Conservation (phyloP, 2,797 vertebrate genomes). For the Caiman crocodilus region DNA sequence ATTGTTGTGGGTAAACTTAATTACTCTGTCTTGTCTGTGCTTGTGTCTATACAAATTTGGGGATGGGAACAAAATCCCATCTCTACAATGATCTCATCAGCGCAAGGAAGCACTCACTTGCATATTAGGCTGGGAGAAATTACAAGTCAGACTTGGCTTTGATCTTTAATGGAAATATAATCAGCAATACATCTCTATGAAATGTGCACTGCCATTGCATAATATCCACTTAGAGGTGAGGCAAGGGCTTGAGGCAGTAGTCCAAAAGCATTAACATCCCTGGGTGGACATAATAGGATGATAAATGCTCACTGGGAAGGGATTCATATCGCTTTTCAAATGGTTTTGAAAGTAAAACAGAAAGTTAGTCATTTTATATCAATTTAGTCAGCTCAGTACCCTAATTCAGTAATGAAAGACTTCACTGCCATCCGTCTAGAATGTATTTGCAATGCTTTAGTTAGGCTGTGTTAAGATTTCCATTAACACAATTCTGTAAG, state of each 20-base stretch:
- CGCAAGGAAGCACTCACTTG: slow-evolving; percentile 46
- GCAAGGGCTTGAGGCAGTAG: slow-evolving; percentile 72
- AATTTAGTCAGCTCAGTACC: slow-evolving; percentile 66
- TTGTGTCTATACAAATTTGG: slow-evolving; percentile 16
- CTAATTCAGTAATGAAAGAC: slow-evolving; percentile 67
- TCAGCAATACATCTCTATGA: slow-evolving; percentile 79
- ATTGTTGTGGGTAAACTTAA: slow-evolving; percentile 32
- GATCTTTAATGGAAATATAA: slow-evolving; percentile 82
- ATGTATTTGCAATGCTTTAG: slow-evolving; percentile 27
- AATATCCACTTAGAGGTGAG: slow-evolving; percentile 73
- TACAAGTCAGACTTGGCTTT: slow-evolving; percentile 74
- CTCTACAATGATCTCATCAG: slow-evolving; percentile 53
- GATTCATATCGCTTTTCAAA: slow-evolving; percentile 77
- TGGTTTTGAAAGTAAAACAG: slow-evolving; percentile 78
- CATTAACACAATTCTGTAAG: not conserved
- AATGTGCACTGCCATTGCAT: slow-evolving; percentile 62
- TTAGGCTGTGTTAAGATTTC: slow-evolving; percentile 9
- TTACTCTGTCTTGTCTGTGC: slow-evolving; percentile 30
- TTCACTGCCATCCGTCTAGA: slow-evolving; percentile 19
- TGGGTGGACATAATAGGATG: slow-evolving; percentile 74
- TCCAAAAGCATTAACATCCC: slow-evolving; percentile 79
- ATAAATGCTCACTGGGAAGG: slow-evolving; percentile 72
- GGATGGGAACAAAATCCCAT: slow-evolving; percentile 45
- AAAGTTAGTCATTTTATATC: slow-evolving; percentile 75
- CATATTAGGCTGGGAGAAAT: slow-evolving; percentile 72